Evolutionary conservation across 2,113 vertebrate genomes (phyloP), one percentile per base, ranked within the genome.

Genomic region (Ramphastos sulfuratus): DNA sequence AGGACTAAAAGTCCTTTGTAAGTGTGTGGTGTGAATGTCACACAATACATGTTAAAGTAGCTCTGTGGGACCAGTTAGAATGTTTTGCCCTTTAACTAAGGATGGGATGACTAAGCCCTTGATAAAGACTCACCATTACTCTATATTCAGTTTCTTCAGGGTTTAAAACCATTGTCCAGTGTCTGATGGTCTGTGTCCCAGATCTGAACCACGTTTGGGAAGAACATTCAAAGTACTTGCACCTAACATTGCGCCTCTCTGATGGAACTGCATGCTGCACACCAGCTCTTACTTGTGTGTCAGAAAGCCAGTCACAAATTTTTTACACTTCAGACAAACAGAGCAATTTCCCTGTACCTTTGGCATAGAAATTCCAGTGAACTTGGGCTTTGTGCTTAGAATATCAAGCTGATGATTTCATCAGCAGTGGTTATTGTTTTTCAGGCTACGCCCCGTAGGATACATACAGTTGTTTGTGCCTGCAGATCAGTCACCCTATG

Each of bases 341-440:
- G 67, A 86, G 42, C 12, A 1, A 85, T 85, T 91, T 64, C 37
- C 35, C 56, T 82, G 16, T 77, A 54, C 65, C 74, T 87, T 42
- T 71, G 73, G 6, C 54, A 7, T 18, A 64, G 90, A 56, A 80
- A 92, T 83, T 85, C 37, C 63, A 55, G 76, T 82, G 82, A 94
- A 82, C 46, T 66, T 79, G 72, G 56, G 83, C 50, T 88, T 87
- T 85, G 67, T 87, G 74, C 71, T 74, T 89, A 73, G 87, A 87
- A 87, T 94, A 91, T 87, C 87, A 87, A 80, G 61, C 74, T 39
- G 75, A 60, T 96, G 82, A 94, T 91, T 89, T 93, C 67, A 89
- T 76, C 69, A 64, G 85, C 56, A 31, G 76, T 1, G 2, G 60
- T 88, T 87, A 56, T 92, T 96, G 81, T 91, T 93, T 72, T 66